Evolutionary conservation across 2,888 invertebrate species (phyloP), one percentile per base, ranked within the genome.

Genomic region (Diogma glabrata): DNA sequence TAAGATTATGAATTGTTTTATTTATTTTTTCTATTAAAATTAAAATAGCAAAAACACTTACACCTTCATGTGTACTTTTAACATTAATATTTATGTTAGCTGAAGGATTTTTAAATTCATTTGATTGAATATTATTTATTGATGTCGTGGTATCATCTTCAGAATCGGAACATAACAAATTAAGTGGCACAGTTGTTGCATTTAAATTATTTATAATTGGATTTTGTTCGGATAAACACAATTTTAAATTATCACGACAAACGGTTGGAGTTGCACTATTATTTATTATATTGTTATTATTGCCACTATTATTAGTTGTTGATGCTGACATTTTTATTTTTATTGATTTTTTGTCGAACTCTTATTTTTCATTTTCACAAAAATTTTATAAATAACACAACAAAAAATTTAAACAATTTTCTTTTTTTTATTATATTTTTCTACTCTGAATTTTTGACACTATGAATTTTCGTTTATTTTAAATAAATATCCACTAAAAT

Each of bases 91-190:
- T 46, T 24, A 9, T 24, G 9, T 63, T 52, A 62, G 57, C n/a
- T n/a, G n/a, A n/a, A n/a, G n/a, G n/a, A n/a, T n/a, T n/a, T n/a
- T n/a, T n/a, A n/a, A 59, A 63, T 66, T 67, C 67, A 67, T 59
- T 63, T 7, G 65, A 55, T 62, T 62, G 58, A 61, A 58, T 38
- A 64, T 58, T 49, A 56, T 62, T 59, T 47, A 67, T 64, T 40
- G 65, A 57, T n/a, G n/a, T 33, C 65, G 61, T 36, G 64, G 58
- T 54, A 57, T 69, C 69, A 55, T 69, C 69, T 55, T 69, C 69
- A 22, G 69, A 69, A 58, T 69, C 69, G 51, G 69, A 69, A 55
- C 66, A 69, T 48, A 68, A n/a, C n/a, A n/a, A n/a, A n/a, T n/a
- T n/a, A n/a, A n/a, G 68, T 55, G 66, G 66, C 56, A 69, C 68